phyloP scores from a whole-genome alignment of 2,888 invertebrate genomes.

The Xylota sylvarum region DNA sequence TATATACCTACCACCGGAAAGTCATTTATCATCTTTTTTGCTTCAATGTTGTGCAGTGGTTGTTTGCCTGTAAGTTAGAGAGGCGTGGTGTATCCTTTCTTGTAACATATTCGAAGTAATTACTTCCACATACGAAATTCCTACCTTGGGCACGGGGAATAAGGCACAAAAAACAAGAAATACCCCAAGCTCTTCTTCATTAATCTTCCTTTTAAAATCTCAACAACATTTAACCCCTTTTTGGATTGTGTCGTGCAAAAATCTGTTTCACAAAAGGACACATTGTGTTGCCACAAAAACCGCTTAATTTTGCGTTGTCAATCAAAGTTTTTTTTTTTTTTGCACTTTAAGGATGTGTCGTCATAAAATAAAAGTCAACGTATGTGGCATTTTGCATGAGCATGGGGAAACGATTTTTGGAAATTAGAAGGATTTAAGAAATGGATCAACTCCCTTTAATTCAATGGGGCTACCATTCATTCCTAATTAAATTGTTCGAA shows the following conservation, averaged over 20 bases:
- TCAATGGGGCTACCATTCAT: not conserved
- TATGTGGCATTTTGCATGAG: not conserved
- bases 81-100: constrained; percentile 65
- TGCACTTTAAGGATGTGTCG: not conserved
- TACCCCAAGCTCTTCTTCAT: constrained; percentile 42
- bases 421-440: not conserved
- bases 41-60: not conserved
- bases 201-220: constrained; percentile 67
- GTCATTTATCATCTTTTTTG: constrained; percentile 76
- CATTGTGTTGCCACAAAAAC: constrained; percentile 61
- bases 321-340: constrained; percentile 33
- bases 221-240: constrained; percentile 52
- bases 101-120: constrained; percentile 73
- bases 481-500: constrained; percentile 25
- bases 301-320: constrained; percentile 59
- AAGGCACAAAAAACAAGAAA: constrained; percentile 9
- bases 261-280: constrained; percentile 38
- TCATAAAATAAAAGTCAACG: constrained; percentile 23
- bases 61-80: constrained; percentile 55
- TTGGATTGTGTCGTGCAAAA: constrained; percentile 2
- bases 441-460: no score
- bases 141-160: constrained; percentile 43
- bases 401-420: not conserved
- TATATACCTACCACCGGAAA: constrained; percentile 37
- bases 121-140: constrained; percentile 70